Percentiles rank a stretch among this genome's conserved stretches.
phyloP scores from a whole-genome alignment of 1,140 invertebrate genomes.

The Wasmannia auropunctata region DNA sequence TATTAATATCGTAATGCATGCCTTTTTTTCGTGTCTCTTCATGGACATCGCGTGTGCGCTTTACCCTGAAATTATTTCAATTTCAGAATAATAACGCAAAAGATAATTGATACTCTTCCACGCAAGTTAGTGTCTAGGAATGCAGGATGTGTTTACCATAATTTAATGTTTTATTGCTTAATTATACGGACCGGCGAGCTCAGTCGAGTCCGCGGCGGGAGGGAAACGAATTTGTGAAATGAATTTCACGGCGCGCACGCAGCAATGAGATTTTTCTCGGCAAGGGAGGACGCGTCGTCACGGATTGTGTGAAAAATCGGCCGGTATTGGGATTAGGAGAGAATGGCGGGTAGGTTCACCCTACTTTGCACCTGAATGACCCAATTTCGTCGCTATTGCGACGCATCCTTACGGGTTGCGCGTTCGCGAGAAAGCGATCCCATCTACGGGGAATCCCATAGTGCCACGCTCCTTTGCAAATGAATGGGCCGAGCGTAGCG shows the following conservation, averaged over 20 bases:
- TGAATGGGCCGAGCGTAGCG: constrained; percentile 51
- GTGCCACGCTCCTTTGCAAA: constrained; percentile 65
- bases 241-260: constrained; percentile 14
- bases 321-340: constrained; percentile 11
- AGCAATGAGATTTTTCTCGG: background rate
- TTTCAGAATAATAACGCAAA: background rate
- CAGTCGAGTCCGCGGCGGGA: background rate
- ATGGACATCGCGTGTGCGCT: background rate
- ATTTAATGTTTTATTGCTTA: constrained; percentile 25
- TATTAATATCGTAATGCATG: background rate
- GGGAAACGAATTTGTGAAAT: constrained; percentile 18
- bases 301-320: constrained; percentile 20
- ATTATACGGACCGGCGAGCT: constrained; percentile 19
- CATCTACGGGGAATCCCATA: background rate
- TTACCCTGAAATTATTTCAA: background rate
- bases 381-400: constrained; percentile 61
- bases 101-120: background rate
- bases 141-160: background rate
- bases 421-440: constrained; percentile 47
- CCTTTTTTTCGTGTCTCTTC: background rate
- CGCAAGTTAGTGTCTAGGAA: background rate
- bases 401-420: background rate
- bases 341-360: constrained; percentile 13
- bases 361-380: constrained; percentile 76
- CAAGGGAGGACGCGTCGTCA: background rate